A percentile compares a stretch with the other conserved stretches of the same genome.
Evolutionary conservation across 2,113 vertebrate genomes (phyloP).

Genomic region (Sinocyclocheilus anophthalmus): DNA sequence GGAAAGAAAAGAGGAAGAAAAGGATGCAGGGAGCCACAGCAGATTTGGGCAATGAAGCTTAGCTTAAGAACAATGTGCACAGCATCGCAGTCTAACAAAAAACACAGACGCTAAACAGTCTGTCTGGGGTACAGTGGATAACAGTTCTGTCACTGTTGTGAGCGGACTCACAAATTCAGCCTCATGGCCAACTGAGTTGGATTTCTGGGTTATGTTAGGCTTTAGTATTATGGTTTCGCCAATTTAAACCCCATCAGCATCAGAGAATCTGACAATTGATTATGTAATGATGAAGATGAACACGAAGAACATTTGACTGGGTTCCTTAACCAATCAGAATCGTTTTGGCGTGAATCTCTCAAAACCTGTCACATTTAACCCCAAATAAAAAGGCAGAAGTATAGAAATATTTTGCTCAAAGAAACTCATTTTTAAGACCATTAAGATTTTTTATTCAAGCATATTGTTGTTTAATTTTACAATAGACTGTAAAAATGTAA

Average conservation of each 20-base stretch:
- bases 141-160: not conserved
- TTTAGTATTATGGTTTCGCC: not conserved
- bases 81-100: conserved; percentile 2
- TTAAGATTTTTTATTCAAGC: not conserved
- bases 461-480: not conserved
- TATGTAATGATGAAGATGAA: conserved; percentile 5
- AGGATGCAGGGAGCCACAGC: not conserved
- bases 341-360: not conserved
- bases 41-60: conserved; percentile 6
- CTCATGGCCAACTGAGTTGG: not conserved
- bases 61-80: conserved; percentile 8
- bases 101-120: not conserved
- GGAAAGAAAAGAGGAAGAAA: conserved; percentile 5
- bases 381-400: not conserved
- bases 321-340: not conserved
- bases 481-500: no score
- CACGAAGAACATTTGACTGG: not conserved
- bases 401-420: not conserved
- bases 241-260: not conserved
- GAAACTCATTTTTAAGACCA: not conserved
- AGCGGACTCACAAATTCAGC: not conserved
- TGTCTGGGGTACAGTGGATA: not conserved
- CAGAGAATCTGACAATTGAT: not conserved
- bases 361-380: not conserved
- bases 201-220: not conserved